Evolutionary conservation across 2,888 invertebrate species (phyloP).

Genomic region (Himalopsyche kuldschensis): DNA sequence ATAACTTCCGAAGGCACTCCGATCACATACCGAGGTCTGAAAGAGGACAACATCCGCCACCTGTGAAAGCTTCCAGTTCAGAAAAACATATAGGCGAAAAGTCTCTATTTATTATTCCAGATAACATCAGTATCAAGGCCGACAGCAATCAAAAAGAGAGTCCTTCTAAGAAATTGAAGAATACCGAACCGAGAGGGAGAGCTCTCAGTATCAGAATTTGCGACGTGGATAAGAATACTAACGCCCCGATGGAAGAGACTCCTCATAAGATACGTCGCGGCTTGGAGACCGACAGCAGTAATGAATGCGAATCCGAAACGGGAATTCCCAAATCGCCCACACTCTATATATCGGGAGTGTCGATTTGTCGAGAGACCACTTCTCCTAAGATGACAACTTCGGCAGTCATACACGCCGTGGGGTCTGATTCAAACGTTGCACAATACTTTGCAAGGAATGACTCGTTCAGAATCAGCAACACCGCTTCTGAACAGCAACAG

Average conservation of each 20-base stretch:
- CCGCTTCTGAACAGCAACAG: slow-evolving; percentile 25
- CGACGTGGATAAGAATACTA: slow-evolving; percentile 40
- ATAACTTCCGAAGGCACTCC: slow-evolving; percentile 36
- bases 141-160: slow-evolving; percentile 18
- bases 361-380: slow-evolving; percentile 56
- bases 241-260: slow-evolving; percentile 13
- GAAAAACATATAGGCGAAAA: slow-evolving; percentile 37
- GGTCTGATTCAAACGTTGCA: slow-evolving; percentile 45
- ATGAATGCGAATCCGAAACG: slow-evolving; percentile 61
- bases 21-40: slow-evolving; percentile 37
- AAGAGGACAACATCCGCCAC: slow-evolving; percentile 12
- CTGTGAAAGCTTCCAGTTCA: slow-evolving; percentile 37
- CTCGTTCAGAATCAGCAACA: slow-evolving; percentile 18
- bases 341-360: slow-evolving; percentile 60
- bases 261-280: slow-evolving; percentile 39
- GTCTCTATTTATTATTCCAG: slow-evolving; percentile 1
- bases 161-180: slow-evolving; percentile 26
- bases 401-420: slow-evolving; percentile 40
- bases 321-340: slow-evolving; percentile 61
- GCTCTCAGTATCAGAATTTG: slow-evolving; percentile 51
- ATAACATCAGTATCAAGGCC: slow-evolving; percentile 7
- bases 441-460: slow-evolving; percentile 28
- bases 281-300: slow-evolving; percentile 55
- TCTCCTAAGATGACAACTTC: slow-evolving; percentile 53
- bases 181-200: slow-evolving; percentile 40